These are phyloP conservation scores for Scaptomyza polygonia DNA, from an alignment of 2,888 invertebrate genomes.

Conservation along the genomic window DNA sequence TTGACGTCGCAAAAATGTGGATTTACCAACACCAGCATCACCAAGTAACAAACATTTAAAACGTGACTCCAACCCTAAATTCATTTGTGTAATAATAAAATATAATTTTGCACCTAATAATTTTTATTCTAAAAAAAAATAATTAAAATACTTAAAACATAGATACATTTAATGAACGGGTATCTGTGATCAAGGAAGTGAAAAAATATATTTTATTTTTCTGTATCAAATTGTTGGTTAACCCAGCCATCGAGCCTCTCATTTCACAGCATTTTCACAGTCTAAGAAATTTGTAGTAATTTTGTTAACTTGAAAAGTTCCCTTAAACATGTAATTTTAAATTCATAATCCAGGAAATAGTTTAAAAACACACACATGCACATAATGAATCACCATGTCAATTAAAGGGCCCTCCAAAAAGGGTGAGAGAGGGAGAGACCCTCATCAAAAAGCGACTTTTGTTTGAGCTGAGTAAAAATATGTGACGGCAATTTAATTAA, in stretches of 20 bases:
- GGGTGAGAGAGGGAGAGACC: background rate
- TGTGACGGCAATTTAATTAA: slow-evolving; percentile 80
- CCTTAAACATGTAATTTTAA: background rate
- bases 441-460: slow-evolving; percentile 50
- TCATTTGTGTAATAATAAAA: background rate
- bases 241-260: too few relatives aligned
- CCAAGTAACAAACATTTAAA: slow-evolving; percentile 39
- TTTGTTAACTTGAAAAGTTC: too few relatives aligned
- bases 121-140: background rate
- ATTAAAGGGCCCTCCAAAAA: slow-evolving; percentile 8
- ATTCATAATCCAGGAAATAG: slow-evolving; percentile 13
- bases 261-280: too few relatives aligned
- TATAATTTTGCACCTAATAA: too few relatives aligned
- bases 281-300: too few relatives aligned
- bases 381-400: slow-evolving; percentile 29
- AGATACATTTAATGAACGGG: background rate
- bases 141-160: background rate
- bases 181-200: background rate
- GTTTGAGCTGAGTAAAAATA: slow-evolving; percentile 59
- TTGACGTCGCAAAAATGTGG: slow-evolving; percentile 32
- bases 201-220: too few relatives aligned
- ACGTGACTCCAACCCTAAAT: slow-evolving; percentile 17
- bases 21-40: slow-evolving; percentile 44
- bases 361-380: background rate
- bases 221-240: too few relatives aligned